Evolutionary conservation across 1,140 invertebrate species (phyloP), one percentile per base, ranked within the genome.

Genomic region (Macrostomum lignano): DNA sequence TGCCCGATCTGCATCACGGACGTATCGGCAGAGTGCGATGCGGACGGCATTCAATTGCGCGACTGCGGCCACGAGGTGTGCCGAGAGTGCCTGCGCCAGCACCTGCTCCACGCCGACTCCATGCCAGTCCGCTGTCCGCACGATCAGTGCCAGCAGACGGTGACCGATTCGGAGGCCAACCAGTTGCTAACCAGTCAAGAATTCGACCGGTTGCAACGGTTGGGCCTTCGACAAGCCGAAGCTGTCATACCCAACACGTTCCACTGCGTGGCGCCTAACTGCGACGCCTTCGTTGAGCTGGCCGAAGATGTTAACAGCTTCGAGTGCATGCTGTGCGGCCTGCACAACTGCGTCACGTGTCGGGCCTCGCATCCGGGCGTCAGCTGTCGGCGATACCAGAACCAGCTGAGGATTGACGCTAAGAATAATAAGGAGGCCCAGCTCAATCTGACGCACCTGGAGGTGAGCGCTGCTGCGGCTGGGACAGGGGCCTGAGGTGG

Each of bases 201-300:
- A 17, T 79, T 73, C 52, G 71, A 78, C 42, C 65, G 69, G 34
- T 70, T 74, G 58, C 56, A 81, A n/a, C 68, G 70, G 14, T 69
- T 72, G 43, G 73, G 74, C n/a, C 63, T 84, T 15, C 63, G 68
- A 15, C 65, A 71, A 36, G 77, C 76, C 3, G 75, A 82, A 52
- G 72, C 69, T 48, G 69, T 69, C 42, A 73, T 71, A 19, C 60
- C 65, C 17, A 77, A 81, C 47, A 69, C 75, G 11, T 82, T 81
- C 55, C 78, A 84, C 45, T 88, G 79, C 52, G 75, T 77, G 52
- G 78, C 76, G 0, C 66, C 69, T 0, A 72, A 86, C 54, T 88
- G 81, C 49, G 65, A 60, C 22, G 75, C 75, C 75, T 79, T 75
- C 47, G 68, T 79, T 41, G 75, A 71, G 49, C 76, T 82, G 40